Percentiles rank a stretch among this genome's conserved stretches.
These are phyloP conservation scores for Cathartes aura DNA, from an alignment of 2,113 vertebrate genomes.

Conservation along the genomic window DNA sequence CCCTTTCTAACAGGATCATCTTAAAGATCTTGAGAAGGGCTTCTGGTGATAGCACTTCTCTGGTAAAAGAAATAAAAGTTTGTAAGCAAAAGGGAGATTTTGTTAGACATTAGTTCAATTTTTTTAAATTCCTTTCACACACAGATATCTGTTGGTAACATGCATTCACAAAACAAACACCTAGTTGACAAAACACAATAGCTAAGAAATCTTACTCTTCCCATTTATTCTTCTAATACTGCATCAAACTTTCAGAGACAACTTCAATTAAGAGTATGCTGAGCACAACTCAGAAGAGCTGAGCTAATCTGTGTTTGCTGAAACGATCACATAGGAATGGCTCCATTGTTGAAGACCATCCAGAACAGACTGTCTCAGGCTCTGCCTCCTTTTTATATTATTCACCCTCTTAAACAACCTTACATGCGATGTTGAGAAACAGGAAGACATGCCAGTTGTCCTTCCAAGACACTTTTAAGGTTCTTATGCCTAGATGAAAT, in stretches of 20 bases:
- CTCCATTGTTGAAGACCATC: background rate
- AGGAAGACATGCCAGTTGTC: background rate
- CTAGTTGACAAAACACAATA: background rate
- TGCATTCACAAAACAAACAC: background rate
- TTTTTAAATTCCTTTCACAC: background rate
- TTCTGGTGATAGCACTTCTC: background rate
- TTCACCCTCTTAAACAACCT: background rate
- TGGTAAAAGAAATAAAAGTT: background rate
- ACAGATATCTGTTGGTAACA: background rate
- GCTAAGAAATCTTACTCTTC: background rate
- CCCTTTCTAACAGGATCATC: background rate
- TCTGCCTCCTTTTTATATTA: background rate
- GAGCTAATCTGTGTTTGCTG: background rate
- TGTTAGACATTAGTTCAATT: background rate
- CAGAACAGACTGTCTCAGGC: background rate
- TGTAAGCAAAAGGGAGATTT: background rate
- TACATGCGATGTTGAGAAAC: background rate
- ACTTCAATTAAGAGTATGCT: background rate
- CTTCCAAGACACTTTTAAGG: background rate
- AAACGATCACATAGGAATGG: background rate
- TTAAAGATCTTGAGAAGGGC: background rate
- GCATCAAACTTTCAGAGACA: background rate
- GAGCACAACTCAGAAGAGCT: background rate
- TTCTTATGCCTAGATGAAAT: background rate
- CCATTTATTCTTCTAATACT: background rate